These are phyloP conservation scores for Mungos mungo DNA, from an alignment of 2,113 vertebrate species.

Conservation along the genomic window DNA sequence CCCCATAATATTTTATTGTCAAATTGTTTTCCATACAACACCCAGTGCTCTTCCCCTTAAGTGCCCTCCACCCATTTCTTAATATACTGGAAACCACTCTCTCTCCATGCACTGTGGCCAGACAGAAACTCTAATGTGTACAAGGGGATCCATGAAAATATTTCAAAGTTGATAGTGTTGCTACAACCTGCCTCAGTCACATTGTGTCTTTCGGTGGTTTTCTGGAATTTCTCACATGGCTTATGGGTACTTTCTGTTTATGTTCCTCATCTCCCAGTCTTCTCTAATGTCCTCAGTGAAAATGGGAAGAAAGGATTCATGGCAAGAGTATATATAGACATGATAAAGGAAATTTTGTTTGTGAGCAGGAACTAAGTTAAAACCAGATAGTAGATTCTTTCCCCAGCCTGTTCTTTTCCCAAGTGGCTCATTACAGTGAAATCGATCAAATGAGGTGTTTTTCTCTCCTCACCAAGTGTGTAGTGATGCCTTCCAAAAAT, in stretches of 20 bases:
- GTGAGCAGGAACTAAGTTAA: neutral
- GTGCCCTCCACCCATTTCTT: neutral
- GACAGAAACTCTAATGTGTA: too few relatives aligned
- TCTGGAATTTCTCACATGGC: neutral
- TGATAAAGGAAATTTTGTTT: neutral
- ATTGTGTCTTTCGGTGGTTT: neutral
- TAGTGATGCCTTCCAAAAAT: neutral
- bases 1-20: too few relatives aligned
- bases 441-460: neutral
- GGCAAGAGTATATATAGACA: neutral
- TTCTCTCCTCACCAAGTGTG: neutral
- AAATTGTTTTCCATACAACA: too few relatives aligned
- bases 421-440: neutral
- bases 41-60: too few relatives aligned
- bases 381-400: neutral
- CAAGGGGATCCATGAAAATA: neutral
- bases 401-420: neutral
- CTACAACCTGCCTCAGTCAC: rapidly evolving
- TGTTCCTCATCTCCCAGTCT: neutral
- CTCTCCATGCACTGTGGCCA: neutral
- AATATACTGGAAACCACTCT: neutral
- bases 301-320: neutral
- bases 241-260: neutral
- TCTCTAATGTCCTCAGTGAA: neutral
- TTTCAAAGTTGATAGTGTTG: neutral